A percentile compares a stretch with the other conserved stretches of the same genome.
Conservation (phyloP, 2,888 invertebrate species). For the Phasia obesa region DNA sequence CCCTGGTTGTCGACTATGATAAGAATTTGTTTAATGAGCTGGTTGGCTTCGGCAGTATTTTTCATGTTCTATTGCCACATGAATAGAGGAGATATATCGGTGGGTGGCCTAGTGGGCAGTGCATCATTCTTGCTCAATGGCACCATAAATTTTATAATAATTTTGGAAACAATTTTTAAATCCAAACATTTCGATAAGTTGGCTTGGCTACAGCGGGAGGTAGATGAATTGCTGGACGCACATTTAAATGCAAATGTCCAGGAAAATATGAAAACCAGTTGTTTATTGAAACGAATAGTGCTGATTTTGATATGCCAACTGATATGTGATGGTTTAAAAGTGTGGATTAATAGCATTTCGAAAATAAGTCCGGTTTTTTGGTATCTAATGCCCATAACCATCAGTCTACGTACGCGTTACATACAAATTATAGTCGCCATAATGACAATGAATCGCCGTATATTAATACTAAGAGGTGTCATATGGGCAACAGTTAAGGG, state of each 20-base stretch:
- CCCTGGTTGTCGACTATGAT: slow-evolving; percentile 36
- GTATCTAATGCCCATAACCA: slow-evolving; percentile 21
- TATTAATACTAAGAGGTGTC: slow-evolving; percentile 20
- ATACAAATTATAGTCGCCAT: slow-evolving; percentile 51
- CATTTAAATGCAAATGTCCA: background rate
- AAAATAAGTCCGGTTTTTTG: slow-evolving; percentile 53
- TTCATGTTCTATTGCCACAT: slow-evolving; percentile 56
- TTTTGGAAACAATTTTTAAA: slow-evolving; percentile 69
- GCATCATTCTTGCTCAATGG: slow-evolving; percentile 64
- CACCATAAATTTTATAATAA: slow-evolving; percentile 51
- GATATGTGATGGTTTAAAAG: slow-evolving; percentile 46
- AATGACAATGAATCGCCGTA: slow-evolving; percentile 35
- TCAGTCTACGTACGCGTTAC: slow-evolving; percentile 46
- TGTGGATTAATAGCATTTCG: slow-evolving; percentile 52
- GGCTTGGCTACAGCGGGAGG: slow-evolving; percentile 13
- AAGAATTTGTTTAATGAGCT: slow-evolving; percentile 47
- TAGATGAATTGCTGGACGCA: slow-evolving; percentile 45
- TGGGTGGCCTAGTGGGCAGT: slow-evolving; percentile 67
- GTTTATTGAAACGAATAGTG: background rate
- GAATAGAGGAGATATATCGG: slow-evolving; percentile 42
- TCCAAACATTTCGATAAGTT: slow-evolving; percentile 21
- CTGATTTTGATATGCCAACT: slow-evolving; percentile 3
- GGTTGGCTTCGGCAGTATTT: slow-evolving; percentile 35
- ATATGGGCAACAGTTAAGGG: background rate
- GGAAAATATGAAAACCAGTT: background rate